These are phyloP conservation scores for Aproaerema taeniolella DNA, from an alignment of 2,888 invertebrate species.

Conservation along the genomic window DNA sequence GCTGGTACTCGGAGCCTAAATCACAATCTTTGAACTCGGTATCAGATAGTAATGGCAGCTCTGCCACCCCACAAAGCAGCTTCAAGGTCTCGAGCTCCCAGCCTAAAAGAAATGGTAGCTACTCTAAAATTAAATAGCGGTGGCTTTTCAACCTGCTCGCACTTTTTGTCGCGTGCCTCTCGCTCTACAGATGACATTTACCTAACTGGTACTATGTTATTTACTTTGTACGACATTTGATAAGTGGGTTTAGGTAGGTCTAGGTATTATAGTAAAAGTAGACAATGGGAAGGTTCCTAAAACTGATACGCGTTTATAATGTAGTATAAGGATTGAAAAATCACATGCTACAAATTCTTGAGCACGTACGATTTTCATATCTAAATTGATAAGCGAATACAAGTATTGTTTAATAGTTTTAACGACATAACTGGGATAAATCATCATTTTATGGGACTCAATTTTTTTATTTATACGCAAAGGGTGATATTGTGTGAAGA, in stretches of 20 bases:
- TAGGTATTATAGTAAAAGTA: too few species aligned
- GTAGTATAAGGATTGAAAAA: too few species aligned
- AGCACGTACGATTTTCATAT: too few species aligned
- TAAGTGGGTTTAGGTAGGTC: slow-evolving; percentile 16
- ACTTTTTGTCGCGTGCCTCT: slow-evolving; percentile 39
- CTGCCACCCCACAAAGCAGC: slow-evolving; percentile 36
- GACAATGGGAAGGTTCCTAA: too few species aligned
- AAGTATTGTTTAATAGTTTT: too few species aligned
- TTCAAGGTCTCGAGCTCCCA: slow-evolving; percentile 35
- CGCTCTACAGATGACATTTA: slow-evolving; percentile 50
- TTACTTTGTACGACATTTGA: slow-evolving; percentile 14
- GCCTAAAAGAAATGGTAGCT: slow-evolving; percentile 36
- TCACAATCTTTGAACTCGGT: slow-evolving; percentile 25
- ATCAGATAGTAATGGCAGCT: slow-evolving; percentile 34
- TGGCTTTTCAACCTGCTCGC: slow-evolving; percentile 53
- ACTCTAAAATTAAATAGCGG: slow-evolving; percentile 46
- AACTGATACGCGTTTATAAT: too few species aligned
- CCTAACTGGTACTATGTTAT: slow-evolving; percentile 17
- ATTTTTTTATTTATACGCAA: too few species aligned
- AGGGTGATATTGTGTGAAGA: too few species aligned
- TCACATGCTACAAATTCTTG: too few species aligned
- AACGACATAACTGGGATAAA: too few species aligned
- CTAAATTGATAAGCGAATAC: too few species aligned
- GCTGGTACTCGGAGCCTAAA: slow-evolving; percentile 65
- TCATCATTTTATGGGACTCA: too few species aligned